Conservation (phyloP, 2,797 vertebrate genomes). For the Gambusia yucatana region DNA sequence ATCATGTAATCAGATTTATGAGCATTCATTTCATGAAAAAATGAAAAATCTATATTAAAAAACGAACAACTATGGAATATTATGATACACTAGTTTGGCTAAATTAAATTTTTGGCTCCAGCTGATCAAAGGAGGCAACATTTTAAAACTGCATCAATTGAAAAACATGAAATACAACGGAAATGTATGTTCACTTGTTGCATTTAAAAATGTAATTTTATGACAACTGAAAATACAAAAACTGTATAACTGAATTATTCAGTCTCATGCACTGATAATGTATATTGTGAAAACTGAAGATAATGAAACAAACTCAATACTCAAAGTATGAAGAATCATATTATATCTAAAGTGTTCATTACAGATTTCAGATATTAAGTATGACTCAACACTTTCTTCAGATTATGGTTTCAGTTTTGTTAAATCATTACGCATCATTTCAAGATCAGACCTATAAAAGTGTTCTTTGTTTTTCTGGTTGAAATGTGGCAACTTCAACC, state of each 20-base stretch:
- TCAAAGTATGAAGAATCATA: background rate
- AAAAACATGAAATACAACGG: background rate
- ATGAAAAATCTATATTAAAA: background rate
- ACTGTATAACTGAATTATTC: background rate
- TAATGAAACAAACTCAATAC: background rate
- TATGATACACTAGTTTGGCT: background rate
- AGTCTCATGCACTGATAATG: background rate
- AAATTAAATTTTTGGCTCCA: background rate
- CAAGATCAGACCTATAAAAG: background rate
- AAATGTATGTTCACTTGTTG: background rate
- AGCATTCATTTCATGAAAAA: no score
- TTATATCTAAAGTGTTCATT: background rate
- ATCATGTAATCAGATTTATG: no score
- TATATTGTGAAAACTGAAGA: background rate
- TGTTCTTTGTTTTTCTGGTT: background rate
- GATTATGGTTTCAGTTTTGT: background rate
- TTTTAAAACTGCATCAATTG: background rate
- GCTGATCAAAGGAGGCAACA: background rate
- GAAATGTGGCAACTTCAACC: background rate
- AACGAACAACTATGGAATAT: background rate
- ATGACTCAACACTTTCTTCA: background rate
- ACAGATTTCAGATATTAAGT: background rate
- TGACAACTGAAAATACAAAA: background rate
- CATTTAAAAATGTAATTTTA: background rate
- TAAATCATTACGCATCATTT: background rate